These are phyloP conservation scores for Bombylius discolor DNA, from an alignment of 2,888 invertebrate species.

Conservation along the genomic window DNA sequence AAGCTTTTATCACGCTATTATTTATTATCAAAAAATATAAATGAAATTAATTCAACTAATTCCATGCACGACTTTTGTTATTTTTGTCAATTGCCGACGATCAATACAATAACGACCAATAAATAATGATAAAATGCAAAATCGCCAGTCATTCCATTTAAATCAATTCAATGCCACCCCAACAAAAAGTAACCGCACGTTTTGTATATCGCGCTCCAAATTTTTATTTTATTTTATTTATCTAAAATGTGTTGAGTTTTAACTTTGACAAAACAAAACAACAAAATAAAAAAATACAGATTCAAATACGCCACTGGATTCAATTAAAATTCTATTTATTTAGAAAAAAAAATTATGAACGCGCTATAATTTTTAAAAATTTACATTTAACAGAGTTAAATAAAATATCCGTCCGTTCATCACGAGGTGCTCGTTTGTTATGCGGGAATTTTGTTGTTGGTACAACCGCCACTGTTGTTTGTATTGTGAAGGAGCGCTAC, in stretches of 20 bases:
- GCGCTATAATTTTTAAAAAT: too few relatives aligned
- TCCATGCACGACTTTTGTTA: background rate
- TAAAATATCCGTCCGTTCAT: slow-evolving; percentile 28
- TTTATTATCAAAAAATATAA: background rate
- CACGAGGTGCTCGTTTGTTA: slow-evolving; percentile 37
- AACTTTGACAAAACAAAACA: too few relatives aligned
- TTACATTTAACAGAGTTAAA: background rate
- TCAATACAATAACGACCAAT: slow-evolving; percentile 1
- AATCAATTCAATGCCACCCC: background rate
- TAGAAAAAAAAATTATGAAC: too few relatives aligned
- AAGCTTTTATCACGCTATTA: background rate
- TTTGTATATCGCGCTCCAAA: background rate
- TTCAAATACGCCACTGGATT: slow-evolving; percentile 10
- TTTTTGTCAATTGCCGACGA: slow-evolving; percentile 5
- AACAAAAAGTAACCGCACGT: background rate
- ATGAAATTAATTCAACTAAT: background rate
- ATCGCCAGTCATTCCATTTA: slow-evolving; percentile 4
- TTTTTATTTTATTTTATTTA: too few relatives aligned
- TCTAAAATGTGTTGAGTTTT: too few relatives aligned
- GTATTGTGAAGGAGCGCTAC: background rate
- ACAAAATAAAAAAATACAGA: too few relatives aligned
- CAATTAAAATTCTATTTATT: background rate
- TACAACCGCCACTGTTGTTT: slow-evolving; percentile 1
- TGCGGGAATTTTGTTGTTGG: slow-evolving; percentile 20
- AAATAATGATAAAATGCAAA: background rate